phyloP scores from a whole-genome alignment of 2,888 invertebrate genomes.

The Auanema sp. region DNA sequence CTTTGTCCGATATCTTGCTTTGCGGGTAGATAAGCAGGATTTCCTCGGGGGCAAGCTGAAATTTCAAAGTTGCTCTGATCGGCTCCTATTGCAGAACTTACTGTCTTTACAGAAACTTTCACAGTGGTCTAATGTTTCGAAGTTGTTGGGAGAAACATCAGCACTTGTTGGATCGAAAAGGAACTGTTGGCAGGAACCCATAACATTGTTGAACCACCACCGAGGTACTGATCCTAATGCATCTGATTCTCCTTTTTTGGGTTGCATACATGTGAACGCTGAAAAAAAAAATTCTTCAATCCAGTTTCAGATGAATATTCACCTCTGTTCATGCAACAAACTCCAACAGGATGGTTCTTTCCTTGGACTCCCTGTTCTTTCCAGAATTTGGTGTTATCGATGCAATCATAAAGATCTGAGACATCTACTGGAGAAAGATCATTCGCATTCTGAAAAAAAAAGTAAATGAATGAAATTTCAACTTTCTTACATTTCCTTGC shows the following conservation, averaged over 20 bases:
- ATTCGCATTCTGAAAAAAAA: constrained; percentile 28
- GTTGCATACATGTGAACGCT: constrained; percentile 52
- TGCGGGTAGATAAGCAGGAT: constrained; percentile 35
- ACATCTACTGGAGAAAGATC: constrained; percentile 41
- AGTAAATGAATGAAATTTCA: background rate
- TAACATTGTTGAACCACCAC: constrained; percentile 48
- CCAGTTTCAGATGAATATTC: background rate
- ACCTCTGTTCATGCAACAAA: constrained; percentile 51
- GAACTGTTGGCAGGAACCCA: constrained; percentile 50
- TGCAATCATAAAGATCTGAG: constrained; percentile 48
- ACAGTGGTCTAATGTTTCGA: constrained; percentile 48
- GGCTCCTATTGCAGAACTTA: constrained; percentile 18
- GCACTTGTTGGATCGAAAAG: constrained; percentile 44
- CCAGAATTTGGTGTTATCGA: constrained; percentile 49
- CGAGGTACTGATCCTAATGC: constrained; percentile 45
- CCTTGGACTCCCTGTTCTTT: constrained; percentile 41
- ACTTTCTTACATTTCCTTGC: constrained; percentile 26
- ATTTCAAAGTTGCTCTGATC: background rate
- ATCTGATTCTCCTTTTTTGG: constrained; percentile 44
- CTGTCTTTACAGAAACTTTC: constrained; percentile 47
- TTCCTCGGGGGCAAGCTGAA: constrained; percentile 48
- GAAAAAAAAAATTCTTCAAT: no score
- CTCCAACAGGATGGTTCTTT: constrained; percentile 36
- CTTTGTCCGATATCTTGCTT: constrained; percentile 28
- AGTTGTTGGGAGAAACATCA: constrained; percentile 48